A percentile compares a stretch with the other conserved stretches of the same genome.
These are phyloP conservation scores for Harmothoe impar DNA, from an alignment of 2,888 invertebrate genomes.

Conservation along the genomic window DNA sequence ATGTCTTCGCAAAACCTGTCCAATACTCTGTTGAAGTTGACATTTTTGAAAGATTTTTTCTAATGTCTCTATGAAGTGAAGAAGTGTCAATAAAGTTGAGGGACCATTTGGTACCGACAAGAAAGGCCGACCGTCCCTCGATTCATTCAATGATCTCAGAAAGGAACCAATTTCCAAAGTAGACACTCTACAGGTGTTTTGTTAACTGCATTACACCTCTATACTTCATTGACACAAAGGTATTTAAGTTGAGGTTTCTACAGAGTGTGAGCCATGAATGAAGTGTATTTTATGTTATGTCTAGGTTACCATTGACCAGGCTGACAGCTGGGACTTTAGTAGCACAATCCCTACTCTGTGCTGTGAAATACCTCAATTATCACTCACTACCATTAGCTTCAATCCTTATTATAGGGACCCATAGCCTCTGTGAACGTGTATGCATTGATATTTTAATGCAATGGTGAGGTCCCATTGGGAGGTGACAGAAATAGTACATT, in stretches of 20 bases:
- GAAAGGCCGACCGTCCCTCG: too few relatives aligned
- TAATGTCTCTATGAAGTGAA: too few relatives aligned
- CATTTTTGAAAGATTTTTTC: too few relatives aligned
- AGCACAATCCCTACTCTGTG: not conserved
- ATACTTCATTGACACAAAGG: not conserved
- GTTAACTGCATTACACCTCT: not conserved
- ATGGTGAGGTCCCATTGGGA: not conserved
- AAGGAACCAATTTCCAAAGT: too few relatives aligned
- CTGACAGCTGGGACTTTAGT: not conserved
- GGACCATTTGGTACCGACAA: too few relatives aligned
- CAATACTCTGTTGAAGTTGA: too few relatives aligned
- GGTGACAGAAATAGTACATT: conserved; percentile 31
- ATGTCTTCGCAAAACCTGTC: too few relatives aligned
- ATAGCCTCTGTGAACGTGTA: not conserved
- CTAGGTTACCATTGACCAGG: not conserved
- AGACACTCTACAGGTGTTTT: not conserved
- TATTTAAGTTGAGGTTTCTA: not conserved
- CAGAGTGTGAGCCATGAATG: not conserved
- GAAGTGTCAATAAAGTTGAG: too few relatives aligned
- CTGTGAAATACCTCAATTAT: conserved; percentile 17
- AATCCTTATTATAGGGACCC: conserved; percentile 9
- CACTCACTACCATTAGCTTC: not conserved
- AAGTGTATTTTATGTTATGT: not conserved
- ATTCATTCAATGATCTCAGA: too few relatives aligned
- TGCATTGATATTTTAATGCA: not conserved